Conservation (phyloP, 2,888 invertebrate species). For the Crocallis elinguaria region DNA sequence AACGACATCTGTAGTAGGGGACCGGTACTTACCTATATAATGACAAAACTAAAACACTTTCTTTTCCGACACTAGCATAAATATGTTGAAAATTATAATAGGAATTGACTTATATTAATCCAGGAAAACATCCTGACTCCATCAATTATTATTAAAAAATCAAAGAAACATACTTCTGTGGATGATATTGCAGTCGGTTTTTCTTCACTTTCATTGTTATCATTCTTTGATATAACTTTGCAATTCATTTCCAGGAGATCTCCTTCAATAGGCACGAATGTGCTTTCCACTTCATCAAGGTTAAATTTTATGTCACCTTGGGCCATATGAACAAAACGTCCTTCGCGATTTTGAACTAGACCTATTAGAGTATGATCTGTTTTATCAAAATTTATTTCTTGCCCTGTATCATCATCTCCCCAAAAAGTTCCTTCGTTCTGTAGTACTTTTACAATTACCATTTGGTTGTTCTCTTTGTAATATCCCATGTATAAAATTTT, state of each 20-base stretch:
- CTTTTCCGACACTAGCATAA: no score
- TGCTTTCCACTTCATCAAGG: constrained; percentile 85
- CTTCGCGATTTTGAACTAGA: constrained; percentile 60
- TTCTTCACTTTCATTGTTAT: constrained; percentile 67
- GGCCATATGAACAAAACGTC: constrained; percentile 74
- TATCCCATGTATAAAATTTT: constrained; percentile 84
- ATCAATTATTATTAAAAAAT: no score
- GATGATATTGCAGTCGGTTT: constrained; percentile 19
- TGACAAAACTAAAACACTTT: no score
- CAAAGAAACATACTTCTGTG: constrained; percentile 5
- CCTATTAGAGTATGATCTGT: constrained; percentile 69
- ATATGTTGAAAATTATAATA: no score
- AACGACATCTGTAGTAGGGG: no score
- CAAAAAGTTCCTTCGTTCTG: constrained; percentile 80
- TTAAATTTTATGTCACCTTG: constrained; percentile 84
- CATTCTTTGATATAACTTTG: constrained; percentile 61
- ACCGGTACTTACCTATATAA: no score
- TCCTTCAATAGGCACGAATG: constrained; percentile 88
- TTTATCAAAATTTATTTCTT: constrained; percentile 58
- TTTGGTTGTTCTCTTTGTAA: constrained; percentile 67
- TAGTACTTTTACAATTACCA: constrained; percentile 85
- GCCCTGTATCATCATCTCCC: constrained; percentile 68
- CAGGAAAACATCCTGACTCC: no score
- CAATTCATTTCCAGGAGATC: constrained; percentile 88
- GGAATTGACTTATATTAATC: no score